Percentiles rank a stretch among this genome's conserved stretches.
phyloP scores from a whole-genome alignment of 2,113 vertebrate genomes.

The Oreotrochilus melanogaster region DNA sequence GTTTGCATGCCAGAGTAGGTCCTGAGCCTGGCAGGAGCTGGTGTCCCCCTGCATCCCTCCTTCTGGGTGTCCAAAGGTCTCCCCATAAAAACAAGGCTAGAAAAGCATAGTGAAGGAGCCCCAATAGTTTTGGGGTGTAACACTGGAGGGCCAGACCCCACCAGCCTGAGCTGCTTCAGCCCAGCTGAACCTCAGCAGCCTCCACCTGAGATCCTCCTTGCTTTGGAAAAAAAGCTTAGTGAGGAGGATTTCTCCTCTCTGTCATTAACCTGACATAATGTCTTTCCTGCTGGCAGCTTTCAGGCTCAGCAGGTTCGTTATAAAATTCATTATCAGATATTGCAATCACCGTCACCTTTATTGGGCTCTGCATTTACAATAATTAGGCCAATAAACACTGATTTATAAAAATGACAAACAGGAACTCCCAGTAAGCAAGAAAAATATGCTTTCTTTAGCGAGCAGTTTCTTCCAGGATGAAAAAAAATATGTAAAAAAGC shows the following conservation, averaged over 20 bases:
- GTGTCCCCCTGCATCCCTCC: neutral
- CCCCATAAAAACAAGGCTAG: neutral
- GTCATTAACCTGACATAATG: slow-evolving; percentile 73
- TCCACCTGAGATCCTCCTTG: neutral
- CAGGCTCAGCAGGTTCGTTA: slow-evolving; percentile 71
- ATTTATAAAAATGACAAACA: slow-evolving; percentile 78
- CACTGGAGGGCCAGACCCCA: neutral
- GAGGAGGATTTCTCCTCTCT: slow-evolving; percentile 48
- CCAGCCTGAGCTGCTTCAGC: neutral
- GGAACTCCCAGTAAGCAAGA: slow-evolving; percentile 70
- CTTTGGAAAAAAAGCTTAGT: slow-evolving; percentile 43
- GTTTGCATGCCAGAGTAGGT: neutral
- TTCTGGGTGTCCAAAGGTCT: neutral
- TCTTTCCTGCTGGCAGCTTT: slow-evolving; percentile 73
- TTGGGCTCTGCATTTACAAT: slow-evolving; percentile 75
- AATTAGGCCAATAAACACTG: slow-evolving; percentile 80
- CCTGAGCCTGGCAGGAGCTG: fast-evolving
- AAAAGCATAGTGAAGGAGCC: neutral
- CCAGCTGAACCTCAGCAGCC: neutral
- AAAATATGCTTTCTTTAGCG: slow-evolving; percentile 50
- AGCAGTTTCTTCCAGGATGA: slow-evolving; percentile 28
- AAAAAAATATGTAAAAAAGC: neutral
- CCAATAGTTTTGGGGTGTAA: neutral
- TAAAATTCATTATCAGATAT: slow-evolving; percentile 78
- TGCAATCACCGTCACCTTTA: slow-evolving; percentile 75